Percentiles rank a stretch among this genome's conserved stretches.
Evolutionary conservation across 2,113 vertebrate species (phyloP).

Genomic region (Grallaria varia): DNA sequence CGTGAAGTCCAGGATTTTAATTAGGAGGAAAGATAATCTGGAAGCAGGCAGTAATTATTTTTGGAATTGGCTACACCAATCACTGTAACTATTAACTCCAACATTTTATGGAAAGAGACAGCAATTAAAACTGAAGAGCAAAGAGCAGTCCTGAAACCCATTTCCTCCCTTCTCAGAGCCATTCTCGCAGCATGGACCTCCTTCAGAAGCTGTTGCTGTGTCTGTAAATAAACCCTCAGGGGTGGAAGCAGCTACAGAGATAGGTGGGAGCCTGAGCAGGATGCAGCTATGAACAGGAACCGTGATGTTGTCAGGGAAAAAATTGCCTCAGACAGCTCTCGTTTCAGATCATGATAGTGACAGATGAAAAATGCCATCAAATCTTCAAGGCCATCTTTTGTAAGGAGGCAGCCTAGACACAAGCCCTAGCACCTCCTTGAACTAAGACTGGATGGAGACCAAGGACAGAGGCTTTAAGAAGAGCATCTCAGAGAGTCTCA

Average conservation of each 20-base stretch:
- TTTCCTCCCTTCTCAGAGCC: not conserved
- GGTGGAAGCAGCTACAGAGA: not conserved
- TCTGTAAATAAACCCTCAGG: conserved; percentile 26
- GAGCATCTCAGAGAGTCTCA: not conserved
- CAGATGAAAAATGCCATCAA: conserved; percentile 25
- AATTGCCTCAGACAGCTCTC: not conserved
- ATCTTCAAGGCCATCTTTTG: not conserved
- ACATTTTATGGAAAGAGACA: conserved; percentile 44
- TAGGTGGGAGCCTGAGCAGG: not conserved
- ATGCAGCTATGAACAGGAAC: not conserved
- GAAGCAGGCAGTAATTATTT: conserved; percentile 74
- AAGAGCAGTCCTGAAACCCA: conserved; percentile 16
- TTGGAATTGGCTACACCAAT: conserved; percentile 65
- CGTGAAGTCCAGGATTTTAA: conserved; percentile 75
- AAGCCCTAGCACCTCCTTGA: not conserved
- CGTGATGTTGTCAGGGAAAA: not conserved
- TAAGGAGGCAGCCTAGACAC: not conserved
- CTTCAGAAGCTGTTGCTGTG: not conserved
- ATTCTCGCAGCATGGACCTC: not conserved
- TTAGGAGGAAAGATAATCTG: conserved; percentile 73
- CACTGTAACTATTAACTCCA: conserved; percentile 56
- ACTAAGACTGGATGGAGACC: not conserved
- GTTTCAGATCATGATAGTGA: not conserved
- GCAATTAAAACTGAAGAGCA: conserved; percentile 47
- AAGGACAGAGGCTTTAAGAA: not conserved